These are phyloP conservation scores for Poeciliopsis retropinna DNA, from an alignment of 2,113 vertebrate species.

Conservation along the genomic window DNA sequence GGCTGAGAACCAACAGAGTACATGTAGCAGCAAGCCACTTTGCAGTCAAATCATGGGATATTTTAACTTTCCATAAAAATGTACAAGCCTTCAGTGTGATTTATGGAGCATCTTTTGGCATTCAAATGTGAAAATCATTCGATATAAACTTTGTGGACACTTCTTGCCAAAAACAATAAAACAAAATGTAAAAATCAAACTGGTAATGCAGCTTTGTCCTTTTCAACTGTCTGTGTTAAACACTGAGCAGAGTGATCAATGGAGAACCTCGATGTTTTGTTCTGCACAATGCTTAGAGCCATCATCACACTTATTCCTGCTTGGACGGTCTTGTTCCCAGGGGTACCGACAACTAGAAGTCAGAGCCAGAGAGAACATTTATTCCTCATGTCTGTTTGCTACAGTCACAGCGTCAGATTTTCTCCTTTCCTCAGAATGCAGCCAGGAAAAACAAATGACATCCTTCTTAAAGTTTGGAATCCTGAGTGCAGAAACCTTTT, in stretches of 20 bases:
- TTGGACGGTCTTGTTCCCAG: constrained; percentile 34
- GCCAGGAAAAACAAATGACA: constrained; percentile 72
- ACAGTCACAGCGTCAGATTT: constrained; percentile 54
- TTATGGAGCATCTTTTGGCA: background rate
- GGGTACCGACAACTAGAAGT: constrained; percentile 46
- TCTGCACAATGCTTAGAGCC: background rate
- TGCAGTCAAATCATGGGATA: background rate
- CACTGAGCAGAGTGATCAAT: background rate
- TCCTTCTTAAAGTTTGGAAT: constrained; percentile 52
- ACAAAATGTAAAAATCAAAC: background rate
- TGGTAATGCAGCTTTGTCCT: background rate
- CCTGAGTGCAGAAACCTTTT: constrained; percentile 1
- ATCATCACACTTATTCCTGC: constrained; percentile 1
- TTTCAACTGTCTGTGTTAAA: background rate
- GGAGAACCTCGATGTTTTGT: background rate
- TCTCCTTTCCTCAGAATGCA: constrained; percentile 26
- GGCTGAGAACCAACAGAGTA: too few species aligned
- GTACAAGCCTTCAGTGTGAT: background rate
- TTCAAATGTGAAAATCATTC: background rate
- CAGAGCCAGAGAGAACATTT: constrained; percentile 19
- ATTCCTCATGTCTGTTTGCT: constrained; percentile 39
- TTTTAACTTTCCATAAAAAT: background rate
- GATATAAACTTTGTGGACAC: background rate
- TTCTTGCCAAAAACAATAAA: background rate
- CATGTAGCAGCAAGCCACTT: background rate